Conservation (phyloP, 2,888 invertebrate species). For the Pteria penguin region DNA sequence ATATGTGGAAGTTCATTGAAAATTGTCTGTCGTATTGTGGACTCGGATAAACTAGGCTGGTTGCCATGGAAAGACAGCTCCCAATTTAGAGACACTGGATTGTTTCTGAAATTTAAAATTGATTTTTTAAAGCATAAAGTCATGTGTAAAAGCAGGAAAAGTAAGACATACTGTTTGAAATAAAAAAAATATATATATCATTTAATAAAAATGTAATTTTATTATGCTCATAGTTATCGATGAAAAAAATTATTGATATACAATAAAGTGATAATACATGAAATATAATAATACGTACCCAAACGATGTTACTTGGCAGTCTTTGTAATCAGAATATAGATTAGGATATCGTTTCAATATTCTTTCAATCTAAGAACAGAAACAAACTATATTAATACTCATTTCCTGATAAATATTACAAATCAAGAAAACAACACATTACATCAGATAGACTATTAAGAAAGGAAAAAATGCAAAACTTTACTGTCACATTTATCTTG, state of each 20-base stretch:
- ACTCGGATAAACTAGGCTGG: conserved; percentile 47
- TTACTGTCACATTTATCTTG: too few species aligned
- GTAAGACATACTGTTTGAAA: too few species aligned
- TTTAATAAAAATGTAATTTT: too few species aligned
- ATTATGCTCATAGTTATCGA: too few species aligned
- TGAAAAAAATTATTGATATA: too few species aligned
- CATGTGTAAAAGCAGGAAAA: not conserved
- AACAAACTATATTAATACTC: too few species aligned
- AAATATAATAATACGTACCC: conserved; percentile 43
- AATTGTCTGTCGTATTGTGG: conserved; percentile 48
- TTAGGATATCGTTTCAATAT: conserved; percentile 46
- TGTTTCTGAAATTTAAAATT: conserved; percentile 40
- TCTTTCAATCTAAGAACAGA: conserved; percentile 56
- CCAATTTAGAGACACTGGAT: conserved; percentile 57
- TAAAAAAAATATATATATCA: too few species aligned
- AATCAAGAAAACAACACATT: too few species aligned
- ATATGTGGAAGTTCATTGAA: conserved; percentile 50
- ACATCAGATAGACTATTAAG: too few species aligned
- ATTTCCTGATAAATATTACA: too few species aligned
- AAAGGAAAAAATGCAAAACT: too few species aligned
- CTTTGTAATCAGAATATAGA: conserved; percentile 55
- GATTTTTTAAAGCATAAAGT: not conserved
- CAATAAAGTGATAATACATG: too few species aligned
- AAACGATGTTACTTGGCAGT: conserved; percentile 52
- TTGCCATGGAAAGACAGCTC: conserved; percentile 56